Evolutionary conservation across 2,113 vertebrate genomes (phyloP).

Genomic region (Saguinus imperator): DNA sequence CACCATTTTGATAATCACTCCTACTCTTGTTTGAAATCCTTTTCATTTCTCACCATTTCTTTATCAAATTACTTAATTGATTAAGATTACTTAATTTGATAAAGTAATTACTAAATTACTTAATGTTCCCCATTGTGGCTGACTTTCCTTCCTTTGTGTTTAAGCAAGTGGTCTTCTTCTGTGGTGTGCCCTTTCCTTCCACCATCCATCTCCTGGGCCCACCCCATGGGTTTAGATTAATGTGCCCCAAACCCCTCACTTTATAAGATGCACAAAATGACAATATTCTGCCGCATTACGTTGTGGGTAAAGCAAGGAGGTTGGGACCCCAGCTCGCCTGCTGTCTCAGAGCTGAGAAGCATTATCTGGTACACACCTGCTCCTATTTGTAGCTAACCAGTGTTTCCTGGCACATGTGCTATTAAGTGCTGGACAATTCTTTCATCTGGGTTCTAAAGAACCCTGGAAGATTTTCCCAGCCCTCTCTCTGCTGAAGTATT

Average conservation of each 20-base stretch:
- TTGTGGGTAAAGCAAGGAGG: neutral
- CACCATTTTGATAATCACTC: neutral
- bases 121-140: neutral
- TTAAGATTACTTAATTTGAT: no score
- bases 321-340: neutral
- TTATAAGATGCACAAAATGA: neutral
- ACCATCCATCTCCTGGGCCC: neutral
- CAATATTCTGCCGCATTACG: fast-evolving
- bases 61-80: neutral
- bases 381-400: neutral
- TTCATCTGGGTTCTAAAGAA: neutral
- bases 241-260: neutral
- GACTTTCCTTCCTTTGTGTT: neutral
- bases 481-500: neutral
- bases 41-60: neutral
- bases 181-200: neutral
- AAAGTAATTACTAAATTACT: neutral
- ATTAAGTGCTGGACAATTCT: neutral
- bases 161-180: neutral
- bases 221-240: neutral
- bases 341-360: neutral
- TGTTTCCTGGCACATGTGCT: fast-evolving
- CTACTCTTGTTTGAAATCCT: neutral
- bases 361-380: neutral
- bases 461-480: neutral